Evolutionary conservation across 2,888 invertebrate species (phyloP), one percentile per base, ranked within the genome.

Genomic region (Cryptocephalus primarius): DNA sequence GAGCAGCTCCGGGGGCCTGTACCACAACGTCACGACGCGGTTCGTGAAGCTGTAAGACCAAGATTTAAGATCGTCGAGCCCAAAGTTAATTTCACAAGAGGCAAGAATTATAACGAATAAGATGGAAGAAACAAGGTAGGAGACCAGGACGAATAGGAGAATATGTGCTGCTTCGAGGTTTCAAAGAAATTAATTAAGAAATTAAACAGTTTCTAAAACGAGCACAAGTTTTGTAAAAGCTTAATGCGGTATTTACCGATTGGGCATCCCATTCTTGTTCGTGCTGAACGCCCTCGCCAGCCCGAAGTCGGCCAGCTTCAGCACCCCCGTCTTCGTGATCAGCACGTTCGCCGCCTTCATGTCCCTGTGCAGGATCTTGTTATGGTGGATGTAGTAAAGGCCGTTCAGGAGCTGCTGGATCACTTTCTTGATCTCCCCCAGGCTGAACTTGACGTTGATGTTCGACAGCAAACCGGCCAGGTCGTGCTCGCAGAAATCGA

Each of bases 341-440:
- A 99, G 74, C 32, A 99, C 94, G 73, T 99, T 99, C 0, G 97
- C 97, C 8, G 99, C 94, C 72, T 99, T 99, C 96, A 99, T 96
- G 62, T 99, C 99, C 58, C 95, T 78, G 63, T 94, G 94, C 1
- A 94, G 68, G 53, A 92, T 91, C 79, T 93, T 94, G 68, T 93
- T 94, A 60, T 87, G 90, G 65, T 99, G 97, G 63, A 99, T 95
- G 62, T 93, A 96, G 72, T 92, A 95, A 1, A 99, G 75, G 4
- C 94, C 91, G 64, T 90, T 88, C 2, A 91, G 71, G 40, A 91
- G 69, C 61, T 89, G 88, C 65, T 88, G 85, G 78, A 89, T 85
- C 10, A 89, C 92, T 71, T 92, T 93, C 65, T 99, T 99, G 32
- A 96, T 94, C 73, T 97, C 96, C 1, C 93, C 94, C 58, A 96